Evolutionary conservation across 2,113 vertebrate genomes (phyloP).

Genomic region (Gambusia holbrooki): DNA sequence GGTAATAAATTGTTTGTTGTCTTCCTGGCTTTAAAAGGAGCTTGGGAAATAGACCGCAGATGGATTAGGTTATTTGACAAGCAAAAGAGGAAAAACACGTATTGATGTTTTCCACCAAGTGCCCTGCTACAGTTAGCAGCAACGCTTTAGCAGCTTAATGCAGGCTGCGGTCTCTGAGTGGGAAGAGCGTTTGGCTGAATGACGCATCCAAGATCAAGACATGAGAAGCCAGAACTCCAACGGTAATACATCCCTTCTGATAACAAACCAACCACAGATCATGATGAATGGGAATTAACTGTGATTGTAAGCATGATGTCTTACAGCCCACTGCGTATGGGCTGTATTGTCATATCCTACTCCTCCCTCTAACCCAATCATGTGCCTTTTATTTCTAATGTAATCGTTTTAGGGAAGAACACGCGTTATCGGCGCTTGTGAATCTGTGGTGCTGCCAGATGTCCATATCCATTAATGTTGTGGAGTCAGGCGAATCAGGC

Average conservation of each 20-base stretch:
- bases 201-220: slow-evolving; percentile 54
- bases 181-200: slow-evolving; percentile 18
- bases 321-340: slow-evolving; percentile 33
- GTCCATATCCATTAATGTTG: slow-evolving; percentile 67
- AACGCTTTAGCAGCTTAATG: slow-evolving; percentile 43
- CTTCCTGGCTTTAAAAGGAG: slow-evolving; percentile 4
- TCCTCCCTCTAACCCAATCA: slow-evolving; percentile 67
- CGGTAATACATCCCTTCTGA: slow-evolving; percentile 47
- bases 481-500: slow-evolving; percentile 51
- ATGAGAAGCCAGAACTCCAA: slow-evolving; percentile 50
- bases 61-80: slow-evolving; percentile 32
- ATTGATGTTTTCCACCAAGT: slow-evolving; percentile 24
- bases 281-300: slow-evolving; percentile 42
- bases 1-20: background rate
- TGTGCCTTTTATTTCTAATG: slow-evolving; percentile 59
- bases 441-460: slow-evolving; percentile 68
- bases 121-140: slow-evolving; percentile 5
- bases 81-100: slow-evolving; percentile 21
- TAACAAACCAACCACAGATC: slow-evolving; percentile 32
- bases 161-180: slow-evolving; percentile 22
- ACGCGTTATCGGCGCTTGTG: slow-evolving; percentile 59
- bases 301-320: slow-evolving; percentile 46
- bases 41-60: slow-evolving; percentile 15
- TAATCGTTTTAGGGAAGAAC: slow-evolving; percentile 64
- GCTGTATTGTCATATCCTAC: slow-evolving; percentile 57